A percentile compares a stretch with the other conserved stretches of the same genome.
Conservation (phyloP, 2,113 vertebrate species). For the Castor canadensis region DNA sequence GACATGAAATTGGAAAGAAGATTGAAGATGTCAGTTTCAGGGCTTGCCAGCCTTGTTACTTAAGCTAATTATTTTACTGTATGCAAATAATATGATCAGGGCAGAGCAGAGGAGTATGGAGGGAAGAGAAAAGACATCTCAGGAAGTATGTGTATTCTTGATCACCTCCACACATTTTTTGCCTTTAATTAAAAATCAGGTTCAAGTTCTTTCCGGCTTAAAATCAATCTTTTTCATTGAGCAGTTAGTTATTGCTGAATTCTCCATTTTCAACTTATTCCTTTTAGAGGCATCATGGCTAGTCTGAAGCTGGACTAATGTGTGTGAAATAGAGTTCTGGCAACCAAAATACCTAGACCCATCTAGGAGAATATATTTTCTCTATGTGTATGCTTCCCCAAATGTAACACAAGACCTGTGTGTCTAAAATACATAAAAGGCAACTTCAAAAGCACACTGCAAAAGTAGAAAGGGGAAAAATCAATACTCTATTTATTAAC, state of each 20-base stretch:
- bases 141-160: not conserved
- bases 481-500: constrained; percentile 59
- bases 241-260: not conserved
- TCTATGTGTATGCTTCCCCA: not conserved
- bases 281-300: not conserved
- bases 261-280: not conserved
- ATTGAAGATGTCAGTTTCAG: constrained; percentile 44
- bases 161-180: not conserved
- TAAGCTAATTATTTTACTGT: constrained; percentile 42
- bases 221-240: constrained; percentile 47
- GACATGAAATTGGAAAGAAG: constrained; percentile 32
- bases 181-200: constrained; percentile 57
- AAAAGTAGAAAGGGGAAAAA: constrained; percentile 31
- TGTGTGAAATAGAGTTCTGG: constrained; percentile 58
- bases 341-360: not conserved
- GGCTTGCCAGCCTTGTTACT: not conserved
- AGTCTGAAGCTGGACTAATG: constrained; percentile 11
- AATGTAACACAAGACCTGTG: not conserved
- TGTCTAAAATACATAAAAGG: constrained; percentile 44
- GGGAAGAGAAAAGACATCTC: not conserved
- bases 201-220: constrained; percentile 42
- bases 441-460: not conserved
- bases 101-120: not conserved
- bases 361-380: constrained; percentile 40
- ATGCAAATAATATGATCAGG: not conserved